Evolutionary conservation across 2,113 vertebrate genomes (phyloP).

Genomic region (Alces alces): DNA sequence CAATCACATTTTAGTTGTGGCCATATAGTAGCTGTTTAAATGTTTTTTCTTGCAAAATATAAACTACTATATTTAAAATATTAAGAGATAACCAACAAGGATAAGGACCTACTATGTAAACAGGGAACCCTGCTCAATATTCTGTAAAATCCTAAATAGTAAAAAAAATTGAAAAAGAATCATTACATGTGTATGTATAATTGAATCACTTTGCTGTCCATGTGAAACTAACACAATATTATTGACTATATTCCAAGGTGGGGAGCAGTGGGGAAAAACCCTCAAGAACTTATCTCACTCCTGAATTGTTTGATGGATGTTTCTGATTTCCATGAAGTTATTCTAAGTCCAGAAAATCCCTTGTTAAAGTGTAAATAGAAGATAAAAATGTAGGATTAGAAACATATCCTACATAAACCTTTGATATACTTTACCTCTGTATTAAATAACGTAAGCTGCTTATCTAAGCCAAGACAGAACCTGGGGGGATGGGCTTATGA

Average conservation of each 20-base stretch:
- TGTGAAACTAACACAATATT: not conserved
- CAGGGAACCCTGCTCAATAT: not conserved
- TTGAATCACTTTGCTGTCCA: not conserved
- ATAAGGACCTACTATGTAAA: not conserved
- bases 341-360: not conserved
- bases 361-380: not conserved
- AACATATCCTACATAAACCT: accelerated
- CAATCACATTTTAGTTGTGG: not conserved
- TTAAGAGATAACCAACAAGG: not conserved
- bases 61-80: not conserved
- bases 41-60: not conserved
- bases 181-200: not conserved
- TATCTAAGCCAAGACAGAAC: not conserved
- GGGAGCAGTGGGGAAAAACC: accelerated
- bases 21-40: not conserved
- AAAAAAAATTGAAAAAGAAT: not conserved
- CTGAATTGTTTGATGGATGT: not conserved
- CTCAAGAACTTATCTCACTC: not conserved
- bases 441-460: not conserved
- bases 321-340: not conserved
- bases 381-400: not conserved
- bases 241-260: not conserved
- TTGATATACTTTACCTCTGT: not conserved
- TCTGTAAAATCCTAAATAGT: not conserved
- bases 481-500: no score